Evolutionary conservation across 2,888 invertebrate genomes (phyloP).

Genomic region (Apotomis betuletana): DNA sequence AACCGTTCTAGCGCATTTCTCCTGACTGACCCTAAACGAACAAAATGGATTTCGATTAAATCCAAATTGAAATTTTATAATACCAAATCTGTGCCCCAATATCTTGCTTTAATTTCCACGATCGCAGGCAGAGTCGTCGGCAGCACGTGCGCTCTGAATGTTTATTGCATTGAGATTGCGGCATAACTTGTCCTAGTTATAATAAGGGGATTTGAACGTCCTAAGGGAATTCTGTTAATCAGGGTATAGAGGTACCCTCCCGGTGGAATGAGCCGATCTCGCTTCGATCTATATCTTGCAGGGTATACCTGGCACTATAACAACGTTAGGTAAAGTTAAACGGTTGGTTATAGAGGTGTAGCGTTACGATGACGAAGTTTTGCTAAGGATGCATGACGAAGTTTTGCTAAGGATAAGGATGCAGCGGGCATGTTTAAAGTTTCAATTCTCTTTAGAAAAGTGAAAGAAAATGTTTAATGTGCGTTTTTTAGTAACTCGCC

Average conservation of each 20-base stretch:
- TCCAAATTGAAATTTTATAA: no score
- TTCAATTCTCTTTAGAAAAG: no score
- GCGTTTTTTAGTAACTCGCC: no score
- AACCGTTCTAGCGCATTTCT: no score
- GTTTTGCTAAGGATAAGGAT: no score
- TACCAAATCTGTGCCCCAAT: slow-evolving; percentile 45
- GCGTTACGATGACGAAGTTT: no score
- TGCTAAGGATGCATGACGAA: no score
- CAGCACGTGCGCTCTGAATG: slow-evolving; percentile 70
- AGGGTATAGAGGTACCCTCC: slow-evolving; percentile 38
- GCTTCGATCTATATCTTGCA: slow-evolving; percentile 22
- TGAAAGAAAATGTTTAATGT: no score
- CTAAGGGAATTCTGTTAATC: slow-evolving; percentile 50
- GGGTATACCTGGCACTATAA: slow-evolving; percentile 8
- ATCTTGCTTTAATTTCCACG: slow-evolving; percentile 58
- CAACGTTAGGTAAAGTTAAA: slow-evolving; percentile 9
- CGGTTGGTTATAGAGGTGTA: background rate
- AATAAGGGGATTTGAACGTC: slow-evolving; percentile 61
- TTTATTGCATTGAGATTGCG: slow-evolving; percentile 76
- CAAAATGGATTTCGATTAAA: no score
- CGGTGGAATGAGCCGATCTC: slow-evolving; percentile 24
- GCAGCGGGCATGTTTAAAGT: no score
- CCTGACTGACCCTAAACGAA: no score
- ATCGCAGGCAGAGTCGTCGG: slow-evolving; percentile 57
- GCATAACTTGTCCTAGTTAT: slow-evolving; percentile 66